phyloP scores from a whole-genome alignment of 2,113 vertebrate genomes.

The Peromyscus maniculatus region DNA sequence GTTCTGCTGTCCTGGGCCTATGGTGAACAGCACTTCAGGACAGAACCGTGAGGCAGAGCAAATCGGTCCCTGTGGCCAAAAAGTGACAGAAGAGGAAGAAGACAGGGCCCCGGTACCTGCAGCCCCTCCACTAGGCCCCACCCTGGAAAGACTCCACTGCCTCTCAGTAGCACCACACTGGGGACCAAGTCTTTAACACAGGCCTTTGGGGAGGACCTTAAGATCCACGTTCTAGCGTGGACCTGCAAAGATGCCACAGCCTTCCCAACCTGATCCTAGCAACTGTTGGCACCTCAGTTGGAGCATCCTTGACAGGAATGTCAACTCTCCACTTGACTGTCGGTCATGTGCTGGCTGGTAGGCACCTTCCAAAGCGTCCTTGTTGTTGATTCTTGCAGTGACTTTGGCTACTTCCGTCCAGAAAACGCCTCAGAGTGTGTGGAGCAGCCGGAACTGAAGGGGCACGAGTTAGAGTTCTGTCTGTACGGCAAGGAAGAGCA shows the following conservation, averaged over 20 bases:
- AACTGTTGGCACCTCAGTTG: not conserved
- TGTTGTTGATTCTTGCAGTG: slow-evolving; percentile 86
- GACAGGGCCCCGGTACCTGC: not conserved
- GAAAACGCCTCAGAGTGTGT: slow-evolving; percentile 93
- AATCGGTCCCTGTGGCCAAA: not conserved
- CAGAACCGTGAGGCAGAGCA: not conserved
- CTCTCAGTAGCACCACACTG: not conserved
- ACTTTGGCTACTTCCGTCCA: slow-evolving; percentile 95
- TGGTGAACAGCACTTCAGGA: not conserved
- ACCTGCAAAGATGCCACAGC: not conserved
- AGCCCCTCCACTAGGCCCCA: not conserved
- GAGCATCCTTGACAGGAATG: not conserved
- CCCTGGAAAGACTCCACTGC: not conserved
- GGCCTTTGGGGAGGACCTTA: not conserved
- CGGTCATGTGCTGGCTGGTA: not conserved
- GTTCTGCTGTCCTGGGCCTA: not conserved
- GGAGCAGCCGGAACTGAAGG: slow-evolving; percentile 94
- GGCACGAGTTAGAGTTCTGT: slow-evolving; percentile 93
- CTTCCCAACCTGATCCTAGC: not conserved
- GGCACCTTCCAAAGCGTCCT: slow-evolving; percentile 20
- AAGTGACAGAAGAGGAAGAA: not conserved
- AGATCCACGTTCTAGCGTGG: not conserved
- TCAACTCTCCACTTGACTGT: not conserved
- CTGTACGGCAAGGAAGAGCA: slow-evolving; percentile 92
- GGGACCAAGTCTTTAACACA: not conserved